Conservation (phyloP, 2,888 invertebrate genomes). For the Perizoma flavofasciatum region DNA sequence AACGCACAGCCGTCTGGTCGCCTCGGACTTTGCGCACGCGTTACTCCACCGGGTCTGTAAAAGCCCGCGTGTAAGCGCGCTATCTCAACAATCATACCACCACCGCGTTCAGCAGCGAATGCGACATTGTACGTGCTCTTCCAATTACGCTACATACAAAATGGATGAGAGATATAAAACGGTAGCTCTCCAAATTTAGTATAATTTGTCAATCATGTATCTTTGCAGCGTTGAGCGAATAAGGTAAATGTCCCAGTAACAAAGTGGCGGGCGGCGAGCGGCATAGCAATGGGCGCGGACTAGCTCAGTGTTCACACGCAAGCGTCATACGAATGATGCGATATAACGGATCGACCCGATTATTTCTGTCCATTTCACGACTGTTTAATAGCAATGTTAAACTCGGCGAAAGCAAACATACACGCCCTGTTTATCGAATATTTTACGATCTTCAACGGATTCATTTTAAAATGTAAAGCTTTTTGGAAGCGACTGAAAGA, state of each 20-base stretch:
- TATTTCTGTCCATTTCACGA: constrained; percentile 83
- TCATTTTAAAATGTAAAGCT: constrained; percentile 80
- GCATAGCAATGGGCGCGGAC: constrained; percentile 71
- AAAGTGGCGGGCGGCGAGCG: constrained; percentile 57
- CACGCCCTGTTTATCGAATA: constrained; percentile 82
- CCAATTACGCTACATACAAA: constrained; percentile 30
- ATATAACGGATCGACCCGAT: constrained; percentile 82
- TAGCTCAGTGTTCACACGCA: constrained; percentile 62
- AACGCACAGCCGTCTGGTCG: constrained; percentile 68
- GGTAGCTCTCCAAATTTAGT: constrained; percentile 41
- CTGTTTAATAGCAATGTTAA: constrained; percentile 84
- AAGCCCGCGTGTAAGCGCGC: constrained; percentile 42
- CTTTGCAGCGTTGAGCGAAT: constrained; percentile 54
- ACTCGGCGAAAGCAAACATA: constrained; percentile 81
- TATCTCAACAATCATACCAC: constrained; percentile 41
- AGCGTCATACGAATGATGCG: constrained; percentile 79
- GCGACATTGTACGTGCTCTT: constrained; percentile 32
- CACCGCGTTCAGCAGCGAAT: constrained; percentile 32
- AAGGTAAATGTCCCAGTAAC: constrained; percentile 68
- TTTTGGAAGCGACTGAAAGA: constrained; percentile 77
- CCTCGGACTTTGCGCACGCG: constrained; percentile 56
- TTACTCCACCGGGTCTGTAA: constrained; percentile 41
- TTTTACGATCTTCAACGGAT: constrained; percentile 80
- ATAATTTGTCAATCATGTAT: constrained; percentile 54
- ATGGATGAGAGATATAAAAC: constrained; percentile 36